Evolutionary conservation across 2,888 invertebrate species (phyloP).

Genomic region (Allygus modestus): DNA sequence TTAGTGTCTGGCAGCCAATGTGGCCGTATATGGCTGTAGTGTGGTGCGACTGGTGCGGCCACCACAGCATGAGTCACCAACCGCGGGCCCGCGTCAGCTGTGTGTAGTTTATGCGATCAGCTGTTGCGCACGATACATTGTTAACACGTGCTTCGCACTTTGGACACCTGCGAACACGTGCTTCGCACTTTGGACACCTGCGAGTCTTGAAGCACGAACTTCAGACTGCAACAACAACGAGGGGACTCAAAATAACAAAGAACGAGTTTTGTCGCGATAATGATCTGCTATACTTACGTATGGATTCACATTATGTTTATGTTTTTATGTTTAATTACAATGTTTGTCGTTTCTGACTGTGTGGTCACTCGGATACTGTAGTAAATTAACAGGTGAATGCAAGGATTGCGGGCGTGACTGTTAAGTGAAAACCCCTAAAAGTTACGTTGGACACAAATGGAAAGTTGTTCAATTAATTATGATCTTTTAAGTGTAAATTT

Average conservation of each 20-base stretch:
- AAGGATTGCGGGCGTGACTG: no score
- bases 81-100: slow-evolving; percentile 6
- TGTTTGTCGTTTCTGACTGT: no score
- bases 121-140: slow-evolving; percentile 29
- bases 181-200: slow-evolving; percentile 29
- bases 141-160: slow-evolving; percentile 29
- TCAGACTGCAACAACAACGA: not conserved
- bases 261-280: not conserved
- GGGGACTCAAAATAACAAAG: no score
- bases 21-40: not conserved
- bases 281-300: no score
- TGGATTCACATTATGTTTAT: no score
- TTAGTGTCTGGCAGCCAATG: slow-evolving; percentile 16
- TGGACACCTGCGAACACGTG: slow-evolving; percentile 36
- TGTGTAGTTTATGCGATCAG: slow-evolving; percentile 24
- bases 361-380: no score
- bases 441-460: no score
- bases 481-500: no score
- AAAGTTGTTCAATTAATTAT: no score
- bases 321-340: no score
- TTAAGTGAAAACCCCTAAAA: no score
- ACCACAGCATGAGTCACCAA: slow-evolving; percentile 13
- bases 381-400: no score
- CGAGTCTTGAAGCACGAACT: not conserved
- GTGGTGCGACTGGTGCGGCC: not conserved